Evolutionary conservation across 1,140 invertebrate species (phyloP).

Genomic region (Battus philenor): DNA sequence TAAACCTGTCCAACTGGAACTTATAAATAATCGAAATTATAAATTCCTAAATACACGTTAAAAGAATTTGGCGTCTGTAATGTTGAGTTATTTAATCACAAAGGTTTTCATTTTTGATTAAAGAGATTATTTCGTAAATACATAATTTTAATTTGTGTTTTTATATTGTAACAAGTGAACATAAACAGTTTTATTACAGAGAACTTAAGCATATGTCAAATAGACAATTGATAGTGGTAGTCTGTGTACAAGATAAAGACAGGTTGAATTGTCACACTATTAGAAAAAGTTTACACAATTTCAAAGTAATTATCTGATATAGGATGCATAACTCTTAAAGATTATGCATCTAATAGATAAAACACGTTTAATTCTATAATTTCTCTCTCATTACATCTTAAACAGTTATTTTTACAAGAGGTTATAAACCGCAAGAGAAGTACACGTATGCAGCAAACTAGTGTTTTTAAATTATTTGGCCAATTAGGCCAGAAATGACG

Average conservation of each 20-base stretch:
- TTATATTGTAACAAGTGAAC: too few species aligned
- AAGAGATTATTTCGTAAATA: too few species aligned
- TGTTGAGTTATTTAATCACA: too few species aligned
- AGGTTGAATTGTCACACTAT: conserved; percentile 28
- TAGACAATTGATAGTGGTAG: too few species aligned
- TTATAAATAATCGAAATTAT: too few species aligned
- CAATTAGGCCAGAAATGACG: conserved; percentile 50
- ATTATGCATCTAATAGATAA: conserved; percentile 24
- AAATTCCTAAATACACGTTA: too few species aligned
- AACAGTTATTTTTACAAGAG: conserved; percentile 22
- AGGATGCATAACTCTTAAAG: conserved; percentile 31
- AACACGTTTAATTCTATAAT: conserved; percentile 20
- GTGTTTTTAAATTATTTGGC: conserved; percentile 39
- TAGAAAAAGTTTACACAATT: conserved; percentile 29
- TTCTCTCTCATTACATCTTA: conserved; percentile 16
- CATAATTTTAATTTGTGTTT: too few species aligned
- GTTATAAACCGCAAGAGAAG: conserved; percentile 53
- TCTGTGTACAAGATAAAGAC: background rate
- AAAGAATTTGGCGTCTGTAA: too few species aligned
- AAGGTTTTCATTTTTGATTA: too few species aligned
- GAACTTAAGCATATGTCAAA: too few species aligned
- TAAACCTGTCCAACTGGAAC: too few species aligned
- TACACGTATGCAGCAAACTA: conserved; percentile 69
- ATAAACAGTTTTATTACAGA: too few species aligned
- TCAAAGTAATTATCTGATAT: conserved; percentile 30